Evolutionary conservation across 1,140 invertebrate species (phyloP).

Genomic region (Eurosta solidaginis): DNA sequence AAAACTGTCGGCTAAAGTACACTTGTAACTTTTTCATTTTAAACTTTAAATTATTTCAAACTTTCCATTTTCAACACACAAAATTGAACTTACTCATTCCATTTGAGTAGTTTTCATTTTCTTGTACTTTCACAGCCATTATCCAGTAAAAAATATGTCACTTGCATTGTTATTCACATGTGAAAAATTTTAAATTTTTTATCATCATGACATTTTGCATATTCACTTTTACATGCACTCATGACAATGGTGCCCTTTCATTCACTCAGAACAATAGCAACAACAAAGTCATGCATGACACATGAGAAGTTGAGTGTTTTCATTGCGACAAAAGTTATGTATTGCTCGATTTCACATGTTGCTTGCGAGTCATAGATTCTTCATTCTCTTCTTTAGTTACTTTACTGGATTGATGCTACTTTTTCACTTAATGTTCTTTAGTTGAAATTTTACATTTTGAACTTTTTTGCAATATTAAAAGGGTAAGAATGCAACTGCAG

Average conservation of each 20-base stretch:
- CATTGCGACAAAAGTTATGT: not conserved
- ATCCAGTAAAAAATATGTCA: not conserved
- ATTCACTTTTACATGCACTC: not conserved
- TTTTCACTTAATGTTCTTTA: not conserved
- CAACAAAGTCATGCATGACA: not conserved
- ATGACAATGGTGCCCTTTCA: too few relatives aligned
- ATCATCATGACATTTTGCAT: not conserved
- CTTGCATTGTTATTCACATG: constrained; percentile 1
- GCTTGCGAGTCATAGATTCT: not conserved
- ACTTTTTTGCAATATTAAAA: not conserved
- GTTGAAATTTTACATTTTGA: not conserved
- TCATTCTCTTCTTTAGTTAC: not conserved
- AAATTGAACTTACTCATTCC: too few relatives aligned
- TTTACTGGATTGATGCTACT: too few relatives aligned
- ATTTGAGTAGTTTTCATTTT: not conserved
- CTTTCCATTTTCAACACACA: too few relatives aligned
- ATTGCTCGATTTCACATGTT: not conserved
- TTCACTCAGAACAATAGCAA: not conserved
- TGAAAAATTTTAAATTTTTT: constrained; percentile 6
- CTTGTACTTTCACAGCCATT: not conserved
- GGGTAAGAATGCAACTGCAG: not conserved
- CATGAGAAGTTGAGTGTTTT: not conserved
- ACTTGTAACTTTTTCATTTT: too few relatives aligned
- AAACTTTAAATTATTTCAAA: too few relatives aligned
- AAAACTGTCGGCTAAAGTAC: too few relatives aligned